Evolutionary conservation across 2,888 invertebrate species (phyloP).

Genomic region (Exocentrus adspersus): DNA sequence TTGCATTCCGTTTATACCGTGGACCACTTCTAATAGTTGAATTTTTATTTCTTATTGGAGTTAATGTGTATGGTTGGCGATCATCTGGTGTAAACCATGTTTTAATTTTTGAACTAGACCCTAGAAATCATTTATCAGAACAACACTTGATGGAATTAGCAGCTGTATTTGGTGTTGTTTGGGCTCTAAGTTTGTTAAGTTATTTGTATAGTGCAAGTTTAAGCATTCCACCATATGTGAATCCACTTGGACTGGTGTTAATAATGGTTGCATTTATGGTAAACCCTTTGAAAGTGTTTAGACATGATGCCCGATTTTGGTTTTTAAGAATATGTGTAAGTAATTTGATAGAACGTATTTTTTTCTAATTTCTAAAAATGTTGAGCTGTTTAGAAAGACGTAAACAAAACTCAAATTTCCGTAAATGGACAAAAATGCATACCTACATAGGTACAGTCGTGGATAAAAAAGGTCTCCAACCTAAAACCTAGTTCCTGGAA

Average conservation of each 20-base stretch:
- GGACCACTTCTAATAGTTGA: constrained; percentile 81
- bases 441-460: too few species aligned
- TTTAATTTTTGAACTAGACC: constrained; percentile 84
- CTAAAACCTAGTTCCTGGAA: too few species aligned
- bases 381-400: too few species aligned
- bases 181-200: constrained; percentile 74
- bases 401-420: too few species aligned
- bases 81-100: constrained; percentile 87
- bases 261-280: constrained; percentile 76
- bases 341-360: too few species aligned
- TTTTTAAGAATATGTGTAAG: constrained; percentile 71
- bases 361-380: too few species aligned
- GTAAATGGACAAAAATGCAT: too few species aligned
- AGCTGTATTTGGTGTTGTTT: constrained; percentile 79
- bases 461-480: too few species aligned
- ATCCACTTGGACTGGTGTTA: constrained; percentile 76
- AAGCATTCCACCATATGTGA: constrained; percentile 79
- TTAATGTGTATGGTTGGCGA: constrained; percentile 85
- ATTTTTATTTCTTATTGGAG: constrained; percentile 80
- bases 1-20: constrained; percentile 81
- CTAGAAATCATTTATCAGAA: constrained; percentile 79
- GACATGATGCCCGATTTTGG: constrained; percentile 83
- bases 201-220: constrained; percentile 74
- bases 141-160: constrained; percentile 83
- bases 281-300: constrained; percentile 80